Conservation (phyloP, 2,113 vertebrate species). For the Xyrauchen texanus region DNA sequence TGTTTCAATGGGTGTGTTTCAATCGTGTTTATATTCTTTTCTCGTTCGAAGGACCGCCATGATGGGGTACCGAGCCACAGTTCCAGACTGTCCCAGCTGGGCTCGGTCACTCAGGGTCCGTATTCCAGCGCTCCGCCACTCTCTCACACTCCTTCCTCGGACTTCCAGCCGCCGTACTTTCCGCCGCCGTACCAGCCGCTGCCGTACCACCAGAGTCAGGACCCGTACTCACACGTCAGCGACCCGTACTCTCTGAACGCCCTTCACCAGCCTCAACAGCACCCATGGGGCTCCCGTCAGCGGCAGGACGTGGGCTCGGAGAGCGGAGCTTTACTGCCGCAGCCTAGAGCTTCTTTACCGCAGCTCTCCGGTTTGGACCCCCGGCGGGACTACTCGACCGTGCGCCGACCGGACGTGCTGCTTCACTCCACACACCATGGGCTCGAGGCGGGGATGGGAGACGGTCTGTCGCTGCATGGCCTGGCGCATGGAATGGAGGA, state of each 20-base stretch:
- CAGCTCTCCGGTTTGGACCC: constrained; percentile 96
- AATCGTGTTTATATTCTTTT: constrained; percentile 46
- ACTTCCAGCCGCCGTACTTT: constrained; percentile 99
- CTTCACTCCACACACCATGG: constrained; percentile 94
- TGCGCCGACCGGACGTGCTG: constrained; percentile 91
- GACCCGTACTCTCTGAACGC: constrained; percentile 98
- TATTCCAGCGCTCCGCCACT: constrained; percentile 97
- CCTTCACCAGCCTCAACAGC: constrained; percentile 94
- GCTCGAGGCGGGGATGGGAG: constrained; percentile 91
- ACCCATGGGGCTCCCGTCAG: constrained; percentile 94
- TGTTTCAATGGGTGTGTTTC: neutral
- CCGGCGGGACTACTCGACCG: constrained; percentile 92
- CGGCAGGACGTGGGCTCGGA: constrained; percentile 93
- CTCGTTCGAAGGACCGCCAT: constrained; percentile 88
- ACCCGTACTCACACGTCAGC: constrained; percentile 98
- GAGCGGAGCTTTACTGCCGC: constrained; percentile 86
- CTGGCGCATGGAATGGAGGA: constrained; percentile 78
- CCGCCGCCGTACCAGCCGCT: constrained; percentile 98
- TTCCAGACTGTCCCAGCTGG: constrained; percentile 96
- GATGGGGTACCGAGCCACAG: constrained; percentile 98
- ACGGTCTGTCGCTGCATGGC: constrained; percentile 90
- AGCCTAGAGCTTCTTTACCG: constrained; percentile 92
- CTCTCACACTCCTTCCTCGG: constrained; percentile 96
- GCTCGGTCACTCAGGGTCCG: constrained; percentile 94
- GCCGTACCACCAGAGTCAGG: constrained; percentile 98